Base-by-base conservation (phyloP, 2,888 invertebrate genomes). In the Yponomeuta malinellus region DNA sequence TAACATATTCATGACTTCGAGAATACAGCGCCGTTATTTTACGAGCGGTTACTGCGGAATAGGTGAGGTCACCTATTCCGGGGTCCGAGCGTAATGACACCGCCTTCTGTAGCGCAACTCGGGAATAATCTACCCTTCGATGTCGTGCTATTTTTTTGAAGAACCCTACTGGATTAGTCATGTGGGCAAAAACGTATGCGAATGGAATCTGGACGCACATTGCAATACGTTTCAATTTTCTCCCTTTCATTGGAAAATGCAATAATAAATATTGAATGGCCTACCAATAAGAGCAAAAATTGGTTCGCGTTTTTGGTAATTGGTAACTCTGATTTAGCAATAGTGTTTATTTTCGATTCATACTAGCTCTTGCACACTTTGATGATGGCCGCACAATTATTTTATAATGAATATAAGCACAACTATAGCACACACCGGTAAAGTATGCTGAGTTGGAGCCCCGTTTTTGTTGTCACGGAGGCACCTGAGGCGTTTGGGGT, bases 1-100 rank as follows among this genome's bases (percentile, higher is more conserved):
- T 91, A 88, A 89, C 86, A 84, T 90, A 90, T 90, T 90, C 90
- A 91, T 90, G 90, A 87, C 85, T 84, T 82, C 78, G 86, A 86
- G 86, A 86, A 86, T 84, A 83, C 83, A 52, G 79, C 81, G 83
- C 83, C 83, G 78, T 81, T 82, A 84, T 85, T 90, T 90, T 90
- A 90, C 89, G 88, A 87, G 82, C 83, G 80, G 80, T 82, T 83
- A 84, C 85, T 84, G 84, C 83, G 81, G 86, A 86, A 89, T 88
- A 83, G 85, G 81, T 87, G 87, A 87, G 87, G 89, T 88, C 85
- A 82, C 85, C 83, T 83, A 83, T 83, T 86, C 80, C 83, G 82
- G 80, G 76, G 80, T 79, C 83, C 76, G 80, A 77, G 81, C 83
- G 80, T 86, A 85, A 86, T 87, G 87, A 84, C 82, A 84, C 80